These are phyloP conservation scores for Marmota monax DNA, from an alignment of 2,113 vertebrate species.

Conservation along the genomic window DNA sequence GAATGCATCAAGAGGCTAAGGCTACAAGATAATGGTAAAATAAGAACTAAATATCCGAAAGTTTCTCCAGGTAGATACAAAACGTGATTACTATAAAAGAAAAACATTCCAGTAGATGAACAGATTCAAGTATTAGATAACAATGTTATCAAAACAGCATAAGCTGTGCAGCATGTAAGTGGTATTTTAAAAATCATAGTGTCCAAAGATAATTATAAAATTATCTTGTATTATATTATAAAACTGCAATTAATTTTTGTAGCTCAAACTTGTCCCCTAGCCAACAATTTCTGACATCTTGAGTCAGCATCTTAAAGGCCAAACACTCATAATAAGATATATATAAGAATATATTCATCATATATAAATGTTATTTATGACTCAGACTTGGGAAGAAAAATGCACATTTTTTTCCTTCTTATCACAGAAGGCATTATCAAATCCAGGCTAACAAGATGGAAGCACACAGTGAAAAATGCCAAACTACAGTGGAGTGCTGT, in stretches of 20 bases:
- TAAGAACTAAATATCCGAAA: not conserved
- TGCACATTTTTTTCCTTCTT: not conserved
- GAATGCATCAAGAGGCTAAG: not conserved
- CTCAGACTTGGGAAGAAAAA: not conserved
- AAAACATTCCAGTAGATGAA: not conserved
- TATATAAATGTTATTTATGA: not conserved
- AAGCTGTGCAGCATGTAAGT: not conserved
- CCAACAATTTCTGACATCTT: not conserved
- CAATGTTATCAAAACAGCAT: not conserved
- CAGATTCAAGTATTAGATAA: not conserved
- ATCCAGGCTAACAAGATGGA: not conserved
- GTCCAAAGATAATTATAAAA: not conserved
- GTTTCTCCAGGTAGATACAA: not conserved
- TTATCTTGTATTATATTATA: not conserved
- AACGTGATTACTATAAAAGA: not conserved
- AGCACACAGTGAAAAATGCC: not conserved
- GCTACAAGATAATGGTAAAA: not conserved
- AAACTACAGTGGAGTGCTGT: not conserved
- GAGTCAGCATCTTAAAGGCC: constrained; percentile 6
- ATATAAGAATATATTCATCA: not conserved
- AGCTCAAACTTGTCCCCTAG: constrained; percentile 5
- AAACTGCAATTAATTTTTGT: constrained; percentile 5
- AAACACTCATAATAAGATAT: constrained; percentile 22
- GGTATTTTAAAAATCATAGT: constrained; percentile 37
- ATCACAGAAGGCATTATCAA: constrained; percentile 19